phyloP scores from a whole-genome alignment of 2,797 vertebrate species.

The Brachyrhaphis roseni region DNA sequence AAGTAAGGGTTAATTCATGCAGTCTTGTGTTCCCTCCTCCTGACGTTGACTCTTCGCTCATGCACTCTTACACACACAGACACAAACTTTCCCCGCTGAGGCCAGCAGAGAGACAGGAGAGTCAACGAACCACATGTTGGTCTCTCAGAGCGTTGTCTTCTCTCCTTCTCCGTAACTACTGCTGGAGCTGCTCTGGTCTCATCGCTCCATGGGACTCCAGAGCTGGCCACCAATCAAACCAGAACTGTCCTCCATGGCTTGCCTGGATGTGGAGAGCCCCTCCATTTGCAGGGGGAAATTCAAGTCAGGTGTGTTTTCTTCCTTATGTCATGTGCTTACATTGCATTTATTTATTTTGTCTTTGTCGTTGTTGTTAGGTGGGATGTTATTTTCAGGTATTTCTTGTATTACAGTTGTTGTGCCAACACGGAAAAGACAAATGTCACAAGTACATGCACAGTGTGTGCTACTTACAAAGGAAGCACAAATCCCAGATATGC shows the following conservation, averaged over 20 bases:
- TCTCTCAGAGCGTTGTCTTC: conserved; percentile 54
- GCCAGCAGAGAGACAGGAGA: conserved; percentile 65
- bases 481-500: conserved; percentile 24
- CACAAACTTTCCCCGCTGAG: conserved; percentile 60
- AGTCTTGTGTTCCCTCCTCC: conserved; percentile 73
- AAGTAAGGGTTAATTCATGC: conserved; percentile 76
- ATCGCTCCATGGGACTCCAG: conserved; percentile 81
- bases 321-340: background rate
- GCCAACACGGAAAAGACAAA: conserved; percentile 19
- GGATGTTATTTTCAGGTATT: background rate
- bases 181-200: conserved; percentile 55
- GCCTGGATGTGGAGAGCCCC: conserved; percentile 80
- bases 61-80: conserved; percentile 34
- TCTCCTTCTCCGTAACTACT: conserved; percentile 55
- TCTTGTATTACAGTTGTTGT: background rate
- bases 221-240: conserved; percentile 69
- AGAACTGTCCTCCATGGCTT: conserved; percentile 77
- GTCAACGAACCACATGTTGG: conserved; percentile 54
- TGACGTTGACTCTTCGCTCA: conserved; percentile 58
- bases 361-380: background rate
- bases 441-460: conserved; percentile 7
- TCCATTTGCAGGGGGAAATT: conserved; percentile 77
- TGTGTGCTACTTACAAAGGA: conserved; percentile 20
- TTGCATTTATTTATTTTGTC: background rate
- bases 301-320: conserved; percentile 59